Evolutionary conservation across 2,888 invertebrate genomes (phyloP).

Genomic region (Lasioglossum marginatum): DNA sequence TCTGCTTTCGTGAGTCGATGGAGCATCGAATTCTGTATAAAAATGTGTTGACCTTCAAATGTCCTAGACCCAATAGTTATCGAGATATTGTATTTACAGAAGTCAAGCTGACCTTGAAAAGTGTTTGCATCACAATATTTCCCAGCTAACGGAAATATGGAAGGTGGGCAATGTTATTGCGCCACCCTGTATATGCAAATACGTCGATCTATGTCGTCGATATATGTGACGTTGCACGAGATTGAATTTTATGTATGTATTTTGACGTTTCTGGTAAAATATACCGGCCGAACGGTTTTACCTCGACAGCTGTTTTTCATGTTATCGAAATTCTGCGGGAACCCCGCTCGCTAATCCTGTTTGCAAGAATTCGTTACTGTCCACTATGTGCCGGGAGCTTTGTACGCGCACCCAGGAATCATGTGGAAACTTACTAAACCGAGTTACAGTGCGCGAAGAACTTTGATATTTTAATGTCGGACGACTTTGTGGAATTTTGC

Average conservation of each 20-base stretch:
- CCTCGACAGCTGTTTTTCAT: slow-evolving; percentile 63
- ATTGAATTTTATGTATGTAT: slow-evolving; percentile 64
- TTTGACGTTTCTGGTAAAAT: slow-evolving; percentile 50
- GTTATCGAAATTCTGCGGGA: slow-evolving; percentile 58
- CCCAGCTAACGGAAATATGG: no score
- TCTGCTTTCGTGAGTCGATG: no score
- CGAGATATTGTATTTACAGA: no score
- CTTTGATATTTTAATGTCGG: background rate
- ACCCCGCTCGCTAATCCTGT: slow-evolving; percentile 52
- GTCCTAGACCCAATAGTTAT: no score
- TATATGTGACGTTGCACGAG: slow-evolving; percentile 33
- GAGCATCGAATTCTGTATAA: no score
- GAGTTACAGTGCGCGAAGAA: background rate
- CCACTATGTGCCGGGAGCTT: background rate
- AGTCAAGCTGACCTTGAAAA: no score
- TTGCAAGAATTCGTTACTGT: slow-evolving; percentile 41
- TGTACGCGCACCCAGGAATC: background rate
- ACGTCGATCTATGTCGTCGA: background rate
- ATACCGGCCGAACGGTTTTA: slow-evolving; percentile 46
- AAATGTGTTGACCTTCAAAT: no score
- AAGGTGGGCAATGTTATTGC: no score
- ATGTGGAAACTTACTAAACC: background rate
- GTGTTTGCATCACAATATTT: no score
- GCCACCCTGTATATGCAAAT: no score
- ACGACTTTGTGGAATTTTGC: background rate